Percentiles rank a stretch among this genome's conserved stretches.
Evolutionary conservation across 1,140 invertebrate genomes (phyloP).

Genomic region (Onthophagus taurus): DNA sequence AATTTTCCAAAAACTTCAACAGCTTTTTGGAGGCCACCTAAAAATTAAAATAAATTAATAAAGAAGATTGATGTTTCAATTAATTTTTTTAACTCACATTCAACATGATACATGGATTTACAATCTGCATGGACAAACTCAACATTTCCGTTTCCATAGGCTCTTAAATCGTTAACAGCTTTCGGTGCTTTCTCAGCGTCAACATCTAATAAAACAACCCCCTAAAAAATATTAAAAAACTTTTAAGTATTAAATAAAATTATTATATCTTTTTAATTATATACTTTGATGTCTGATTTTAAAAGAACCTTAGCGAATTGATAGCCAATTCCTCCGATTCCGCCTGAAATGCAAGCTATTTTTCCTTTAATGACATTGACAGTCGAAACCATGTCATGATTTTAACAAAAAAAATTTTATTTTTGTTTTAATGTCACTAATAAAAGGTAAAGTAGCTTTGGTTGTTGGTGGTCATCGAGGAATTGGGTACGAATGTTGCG

Average conservation of each 20-base stretch:
- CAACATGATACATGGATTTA: not conserved
- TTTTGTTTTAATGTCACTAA: constrained; percentile 4
- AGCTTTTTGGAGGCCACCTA: not conserved
- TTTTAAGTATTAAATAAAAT: not conserved
- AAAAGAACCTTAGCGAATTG: constrained; percentile 1
- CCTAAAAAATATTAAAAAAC: constrained; percentile 1
- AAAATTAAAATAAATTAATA: not conserved
- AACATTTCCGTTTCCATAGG: not conserved
- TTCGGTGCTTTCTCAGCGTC: not conserved
- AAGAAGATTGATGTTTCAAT: not conserved
- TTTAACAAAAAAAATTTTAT: not conserved
- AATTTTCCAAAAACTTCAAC: constrained; percentile 3
- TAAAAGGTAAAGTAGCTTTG: constrained; percentile 4
- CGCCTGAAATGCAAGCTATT: constrained; percentile 5
- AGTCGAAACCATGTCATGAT: not conserved
- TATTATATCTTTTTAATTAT: too few relatives aligned
- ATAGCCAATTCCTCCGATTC: not conserved
- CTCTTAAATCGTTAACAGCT: not conserved
- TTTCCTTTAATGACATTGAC: constrained; percentile 1
- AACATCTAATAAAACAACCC: not conserved
- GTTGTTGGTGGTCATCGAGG: not conserved
- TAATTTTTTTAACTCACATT: constrained; percentile 4
- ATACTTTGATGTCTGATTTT: constrained; percentile 5
- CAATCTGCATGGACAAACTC: constrained; percentile 1
- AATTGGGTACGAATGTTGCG: not conserved